phyloP scores from a whole-genome alignment of 2,113 vertebrate species.

The Elgaria multicarinata region DNA sequence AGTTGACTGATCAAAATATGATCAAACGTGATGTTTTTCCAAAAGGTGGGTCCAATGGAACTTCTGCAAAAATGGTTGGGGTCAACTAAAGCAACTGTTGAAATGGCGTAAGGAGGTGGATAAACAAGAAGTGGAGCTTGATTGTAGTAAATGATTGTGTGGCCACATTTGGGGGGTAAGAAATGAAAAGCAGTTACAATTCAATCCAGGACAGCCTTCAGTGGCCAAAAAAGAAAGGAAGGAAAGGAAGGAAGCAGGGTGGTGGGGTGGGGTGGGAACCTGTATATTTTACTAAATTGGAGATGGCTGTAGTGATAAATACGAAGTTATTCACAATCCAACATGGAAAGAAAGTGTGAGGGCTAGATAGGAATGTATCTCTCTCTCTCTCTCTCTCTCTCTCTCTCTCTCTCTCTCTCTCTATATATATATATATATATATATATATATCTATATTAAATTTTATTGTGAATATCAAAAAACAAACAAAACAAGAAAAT shows the following conservation, averaged over 20 bases:
- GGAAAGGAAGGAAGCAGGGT: neutral
- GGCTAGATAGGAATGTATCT: no score
- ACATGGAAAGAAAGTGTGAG: no score
- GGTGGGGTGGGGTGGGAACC: no score
- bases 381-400: no score
- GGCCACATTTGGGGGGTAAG: neutral
- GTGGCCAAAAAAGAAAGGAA: neutral
- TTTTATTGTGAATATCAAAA: no score
- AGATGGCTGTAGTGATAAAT: neutral
- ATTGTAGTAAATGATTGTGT: constrained; percentile 19
- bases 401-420: no score
- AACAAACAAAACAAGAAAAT: no score
- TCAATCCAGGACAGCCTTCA: neutral
- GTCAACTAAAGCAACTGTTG: constrained; percentile 46
- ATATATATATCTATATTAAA: no score
- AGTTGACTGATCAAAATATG: constrained; percentile 23
- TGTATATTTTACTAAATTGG: neutral
- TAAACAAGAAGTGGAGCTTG: neutral
- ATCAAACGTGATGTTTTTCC: constrained; percentile 21
- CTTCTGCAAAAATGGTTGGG: constrained; percentile 39
- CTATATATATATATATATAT: no score
- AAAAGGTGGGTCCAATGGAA: constrained; percentile 16
- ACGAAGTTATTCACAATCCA: neutral
- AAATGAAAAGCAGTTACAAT: constrained; percentile 27
- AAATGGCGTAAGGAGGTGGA: neutral